Conservation (phyloP, 2,113 vertebrate genomes). For the Paratilapia polleni region DNA sequence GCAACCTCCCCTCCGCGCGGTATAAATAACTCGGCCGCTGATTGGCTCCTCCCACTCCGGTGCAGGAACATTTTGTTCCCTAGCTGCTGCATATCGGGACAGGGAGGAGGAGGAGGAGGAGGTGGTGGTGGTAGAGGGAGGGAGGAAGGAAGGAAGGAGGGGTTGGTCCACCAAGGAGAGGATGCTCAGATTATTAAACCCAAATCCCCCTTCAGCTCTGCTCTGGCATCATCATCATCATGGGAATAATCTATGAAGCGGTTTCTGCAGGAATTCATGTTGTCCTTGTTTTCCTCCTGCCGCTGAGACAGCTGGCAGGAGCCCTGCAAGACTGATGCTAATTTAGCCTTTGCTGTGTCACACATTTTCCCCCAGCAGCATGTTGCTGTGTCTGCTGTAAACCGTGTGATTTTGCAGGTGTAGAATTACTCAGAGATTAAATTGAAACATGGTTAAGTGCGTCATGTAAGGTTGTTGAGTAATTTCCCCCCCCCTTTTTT, state of each 20-base stretch:
- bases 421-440: background rate
- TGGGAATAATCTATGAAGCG: background rate
- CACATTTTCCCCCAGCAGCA: background rate
- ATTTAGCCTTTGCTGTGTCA: slow-evolving; percentile 11
- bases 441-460: background rate
- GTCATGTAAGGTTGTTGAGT: background rate
- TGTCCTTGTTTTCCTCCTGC: background rate
- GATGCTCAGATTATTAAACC: slow-evolving; percentile 64
- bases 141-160: slow-evolving; percentile 24
- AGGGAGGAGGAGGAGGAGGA: slow-evolving; percentile 13
- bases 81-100: slow-evolving; percentile 7
- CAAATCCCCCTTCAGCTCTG: slow-evolving; percentile 7
- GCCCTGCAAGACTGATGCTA: background rate
- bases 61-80: slow-evolving; percentile 83
- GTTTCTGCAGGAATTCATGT: background rate
- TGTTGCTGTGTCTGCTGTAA: no score
- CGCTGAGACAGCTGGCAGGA: background rate
- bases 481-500: background rate
- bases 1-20: slow-evolving; percentile 82
- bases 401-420: no score
- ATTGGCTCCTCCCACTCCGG: slow-evolving; percentile 80
- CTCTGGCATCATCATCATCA: slow-evolving; percentile 15
- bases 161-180: slow-evolving; percentile 32
- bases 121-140: slow-evolving; percentile 6
- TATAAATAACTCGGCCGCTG: slow-evolving; percentile 87